phyloP scores from a whole-genome alignment of 2,888 invertebrate genomes.

The Trachelus tabidus region DNA sequence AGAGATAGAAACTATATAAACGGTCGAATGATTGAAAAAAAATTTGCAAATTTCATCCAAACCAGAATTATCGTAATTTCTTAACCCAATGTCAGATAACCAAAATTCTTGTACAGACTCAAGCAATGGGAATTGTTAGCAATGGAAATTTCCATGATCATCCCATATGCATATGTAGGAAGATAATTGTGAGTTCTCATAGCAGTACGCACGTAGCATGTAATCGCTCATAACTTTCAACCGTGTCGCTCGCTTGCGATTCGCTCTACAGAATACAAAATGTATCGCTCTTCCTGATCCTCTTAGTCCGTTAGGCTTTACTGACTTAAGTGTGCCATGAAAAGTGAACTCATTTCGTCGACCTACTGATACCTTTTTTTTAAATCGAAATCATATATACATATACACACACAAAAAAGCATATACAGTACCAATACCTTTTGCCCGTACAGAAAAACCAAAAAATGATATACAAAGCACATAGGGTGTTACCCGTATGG shows the following conservation, averaged over 20 bases:
- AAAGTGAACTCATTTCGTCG: constrained; percentile 51
- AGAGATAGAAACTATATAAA: background rate
- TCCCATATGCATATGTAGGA: background rate
- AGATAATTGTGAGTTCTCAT: background rate
- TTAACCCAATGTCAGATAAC: background rate
- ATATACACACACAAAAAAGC: too few species aligned
- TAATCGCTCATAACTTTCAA: constrained; percentile 27
- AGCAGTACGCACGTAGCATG: constrained; percentile 5
- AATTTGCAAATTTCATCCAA: too few species aligned
- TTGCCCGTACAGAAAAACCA: too few species aligned
- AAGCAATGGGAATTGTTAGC: background rate
- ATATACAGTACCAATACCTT: too few species aligned
- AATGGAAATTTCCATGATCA: background rate
- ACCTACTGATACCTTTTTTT: constrained; percentile 59
- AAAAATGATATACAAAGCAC: too few species aligned
- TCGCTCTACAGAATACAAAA: background rate
- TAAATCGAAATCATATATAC: too few species aligned
- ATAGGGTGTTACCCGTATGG: too few species aligned
- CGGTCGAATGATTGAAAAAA: too few species aligned
- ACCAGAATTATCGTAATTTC: background rate
- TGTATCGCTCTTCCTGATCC: constrained; percentile 11
- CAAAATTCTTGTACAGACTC: background rate
- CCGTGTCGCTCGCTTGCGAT: constrained; percentile 5
- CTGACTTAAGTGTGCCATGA: constrained; percentile 49
- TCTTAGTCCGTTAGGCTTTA: background rate